A percentile compares a stretch with the other conserved stretches of the same genome.
Conservation (phyloP, 2,888 invertebrate genomes). For the Tyria jacobaeae region DNA sequence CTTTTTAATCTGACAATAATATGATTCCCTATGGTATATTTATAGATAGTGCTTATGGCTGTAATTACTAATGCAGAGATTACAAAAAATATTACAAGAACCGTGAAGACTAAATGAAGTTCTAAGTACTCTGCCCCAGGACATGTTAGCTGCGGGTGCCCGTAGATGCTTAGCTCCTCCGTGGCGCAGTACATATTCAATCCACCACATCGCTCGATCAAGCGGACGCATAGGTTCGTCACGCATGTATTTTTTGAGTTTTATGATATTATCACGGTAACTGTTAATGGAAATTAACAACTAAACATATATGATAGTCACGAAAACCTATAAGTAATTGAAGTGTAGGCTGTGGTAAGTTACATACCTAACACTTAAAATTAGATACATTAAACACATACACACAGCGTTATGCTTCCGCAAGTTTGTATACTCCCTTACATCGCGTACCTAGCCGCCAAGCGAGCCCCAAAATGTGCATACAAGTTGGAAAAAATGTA, state of each 20-base stretch:
- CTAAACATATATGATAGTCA: no score
- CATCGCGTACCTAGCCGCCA: no score
- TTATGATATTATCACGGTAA: conserved; percentile 19
- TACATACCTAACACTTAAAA: no score
- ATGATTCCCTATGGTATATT: neutral
- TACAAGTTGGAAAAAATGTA: no score
- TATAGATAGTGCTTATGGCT: neutral
- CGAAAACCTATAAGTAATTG: no score
- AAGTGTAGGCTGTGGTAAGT: no score
- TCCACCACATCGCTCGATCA: conserved; percentile 56
- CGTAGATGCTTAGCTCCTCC: conserved; percentile 70
- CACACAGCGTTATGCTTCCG: no score
- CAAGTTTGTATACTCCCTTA: no score
- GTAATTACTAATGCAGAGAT: neutral
- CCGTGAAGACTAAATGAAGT: conserved; percentile 44
- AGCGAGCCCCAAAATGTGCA: no score
- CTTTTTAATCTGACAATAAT: conserved; percentile 9
- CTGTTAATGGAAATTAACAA: conserved; percentile 19
- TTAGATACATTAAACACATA: no score
- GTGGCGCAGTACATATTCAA: conserved; percentile 74
- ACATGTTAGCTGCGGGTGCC: conserved; percentile 60
- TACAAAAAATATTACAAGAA: neutral
- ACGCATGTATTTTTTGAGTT: conserved; percentile 16
- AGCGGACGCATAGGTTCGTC: conserved; percentile 26
- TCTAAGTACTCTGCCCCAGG: conserved; percentile 57